Conservation (phyloP, 2,888 invertebrate species). For the Ptychoptera contaminata region DNA sequence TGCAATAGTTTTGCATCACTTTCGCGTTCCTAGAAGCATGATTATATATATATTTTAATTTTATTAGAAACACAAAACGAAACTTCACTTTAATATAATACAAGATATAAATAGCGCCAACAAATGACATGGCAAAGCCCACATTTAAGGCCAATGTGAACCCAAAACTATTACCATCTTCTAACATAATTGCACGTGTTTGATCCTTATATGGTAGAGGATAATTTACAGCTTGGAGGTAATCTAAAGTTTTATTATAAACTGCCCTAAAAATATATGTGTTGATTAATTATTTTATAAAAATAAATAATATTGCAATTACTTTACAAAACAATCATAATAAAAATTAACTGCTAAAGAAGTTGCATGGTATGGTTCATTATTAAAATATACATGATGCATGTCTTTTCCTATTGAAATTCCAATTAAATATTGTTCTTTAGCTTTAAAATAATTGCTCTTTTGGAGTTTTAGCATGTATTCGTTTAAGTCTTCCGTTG, state of each 20-base stretch:
- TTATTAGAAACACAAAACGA: neutral
- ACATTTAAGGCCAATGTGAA: constrained; percentile 47
- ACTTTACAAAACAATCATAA: constrained; percentile 39
- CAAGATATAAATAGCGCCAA: constrained; percentile 42
- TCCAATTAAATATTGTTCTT: constrained; percentile 39
- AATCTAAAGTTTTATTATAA: too few relatives aligned
- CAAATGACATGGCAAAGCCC: constrained; percentile 55
- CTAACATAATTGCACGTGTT: neutral
- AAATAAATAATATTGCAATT: neutral
- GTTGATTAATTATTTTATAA: neutral
- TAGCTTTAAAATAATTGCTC: too few relatives aligned
- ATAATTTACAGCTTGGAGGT: constrained; percentile 48
- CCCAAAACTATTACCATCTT: too few relatives aligned
- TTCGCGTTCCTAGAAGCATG: constrained; percentile 44
- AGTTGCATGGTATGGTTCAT: constrained; percentile 60
- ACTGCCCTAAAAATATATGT: too few relatives aligned
- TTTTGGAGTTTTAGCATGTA: too few relatives aligned
- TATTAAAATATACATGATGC: constrained; percentile 53
- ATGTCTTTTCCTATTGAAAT: constrained; percentile 35
- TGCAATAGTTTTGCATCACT: constrained; percentile 60
- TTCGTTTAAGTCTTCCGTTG: too few relatives aligned
- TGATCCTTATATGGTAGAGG: constrained; percentile 52
- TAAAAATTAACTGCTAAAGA: constrained; percentile 47
- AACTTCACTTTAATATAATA: constrained; percentile 46
- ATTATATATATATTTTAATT: too few relatives aligned